A percentile compares a stretch with the other conserved stretches of the same genome.
These are phyloP conservation scores for Prionace glauca DNA, from an alignment of 2,797 vertebrate species.

Conservation along the genomic window DNA sequence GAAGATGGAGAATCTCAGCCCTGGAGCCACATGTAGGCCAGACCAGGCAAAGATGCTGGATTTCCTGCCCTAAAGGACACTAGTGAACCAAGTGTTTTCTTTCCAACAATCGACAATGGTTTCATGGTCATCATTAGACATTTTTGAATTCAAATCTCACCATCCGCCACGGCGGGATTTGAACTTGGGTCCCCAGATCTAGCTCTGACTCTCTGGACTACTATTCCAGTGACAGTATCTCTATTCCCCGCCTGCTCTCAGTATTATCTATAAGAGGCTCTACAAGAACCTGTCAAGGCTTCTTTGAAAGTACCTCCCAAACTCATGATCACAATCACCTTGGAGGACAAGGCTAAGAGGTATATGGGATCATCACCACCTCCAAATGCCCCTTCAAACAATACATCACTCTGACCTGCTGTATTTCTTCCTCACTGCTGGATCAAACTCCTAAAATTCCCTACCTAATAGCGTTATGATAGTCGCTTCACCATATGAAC, in stretches of 20 bases:
- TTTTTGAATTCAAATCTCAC: too few relatives aligned
- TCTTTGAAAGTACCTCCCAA: background rate
- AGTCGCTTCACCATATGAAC: background rate
- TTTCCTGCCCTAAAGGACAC: too few relatives aligned
- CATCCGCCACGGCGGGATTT: too few relatives aligned
- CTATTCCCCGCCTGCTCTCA: background rate
- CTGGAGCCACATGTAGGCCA: too few relatives aligned
- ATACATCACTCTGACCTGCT: background rate
- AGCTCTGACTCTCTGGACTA: too few relatives aligned
- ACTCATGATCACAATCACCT: background rate
- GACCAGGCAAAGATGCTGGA: too few relatives aligned
- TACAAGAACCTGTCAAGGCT: background rate
- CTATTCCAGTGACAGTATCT: too few relatives aligned
- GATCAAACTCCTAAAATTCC: background rate
- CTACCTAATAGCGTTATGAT: background rate
- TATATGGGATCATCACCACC: background rate
- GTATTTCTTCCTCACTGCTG: background rate
- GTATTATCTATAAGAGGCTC: background rate
- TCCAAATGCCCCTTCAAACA: background rate
- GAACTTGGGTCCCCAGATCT: too few relatives aligned
- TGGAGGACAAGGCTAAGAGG: background rate
- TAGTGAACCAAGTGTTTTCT: too few relatives aligned
- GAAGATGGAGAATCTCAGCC: too few relatives aligned
- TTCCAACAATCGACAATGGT: too few relatives aligned
- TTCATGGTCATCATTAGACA: too few relatives aligned